Evolutionary conservation across 2,888 invertebrate species (phyloP), one percentile per base, ranked within the genome.

Genomic region (Pheosia tremula): DNA sequence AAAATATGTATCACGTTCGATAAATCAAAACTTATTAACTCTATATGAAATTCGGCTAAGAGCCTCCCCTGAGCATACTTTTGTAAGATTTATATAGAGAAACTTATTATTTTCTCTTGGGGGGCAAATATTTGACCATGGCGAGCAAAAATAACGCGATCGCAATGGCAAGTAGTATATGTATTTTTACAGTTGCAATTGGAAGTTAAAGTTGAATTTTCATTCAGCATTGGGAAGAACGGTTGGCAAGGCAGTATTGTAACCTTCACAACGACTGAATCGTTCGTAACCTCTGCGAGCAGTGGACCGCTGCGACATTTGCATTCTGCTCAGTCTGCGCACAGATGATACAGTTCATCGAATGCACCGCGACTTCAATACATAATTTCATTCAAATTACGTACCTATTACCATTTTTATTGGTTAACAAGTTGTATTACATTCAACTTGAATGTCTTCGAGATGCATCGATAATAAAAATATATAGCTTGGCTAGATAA

Each of bases 311-410:
- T 11, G 37, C 53, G 10, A 24, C 24, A 53, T 37, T 53, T 53
- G 53, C 50, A 50, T 50, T 50, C 50, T 5, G 24, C 50, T 50
- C 50, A 7, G 13, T 50, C 50, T 3, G 24, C 24, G 24, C 50
- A 50, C 50, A 5, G 50, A 50, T 37, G 53, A 9, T 37, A 53
- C 53, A 53, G 53, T 53, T 53, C 53, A 37, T 37, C 9, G 37
- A 53, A 9, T 53, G 37, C 53, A 53, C 24, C 11, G 4, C 53
- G 37, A 37, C 37, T 37, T 53, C 10, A 11, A 53, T 53, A 36
- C 37, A 9, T 52, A 49, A 43, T 43, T 43, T 43, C 9, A 43
- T 43, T 43, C 4, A 43, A 43, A 43, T 47, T 11, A 47, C n/a
- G 45, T 47, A 47, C 4, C 24, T 8, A 50, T 50, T 24, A 50